phyloP scores from a whole-genome alignment of 1,140 invertebrate genomes.

The Scylla paramamosain region DNA sequence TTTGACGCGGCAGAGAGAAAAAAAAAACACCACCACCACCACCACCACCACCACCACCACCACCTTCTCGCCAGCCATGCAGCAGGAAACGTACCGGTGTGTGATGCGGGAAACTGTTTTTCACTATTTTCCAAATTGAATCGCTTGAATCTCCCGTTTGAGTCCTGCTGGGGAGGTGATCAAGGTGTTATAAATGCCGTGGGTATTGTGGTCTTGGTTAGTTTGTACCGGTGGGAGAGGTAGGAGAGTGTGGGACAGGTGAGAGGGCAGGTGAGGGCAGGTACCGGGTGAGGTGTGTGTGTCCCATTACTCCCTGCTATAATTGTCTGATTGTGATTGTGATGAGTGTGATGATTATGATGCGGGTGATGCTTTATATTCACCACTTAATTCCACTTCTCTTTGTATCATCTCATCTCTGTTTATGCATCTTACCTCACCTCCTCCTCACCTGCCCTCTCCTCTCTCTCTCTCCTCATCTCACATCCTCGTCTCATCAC shows the following conservation, averaged over 20 bases:
- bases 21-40: neutral
- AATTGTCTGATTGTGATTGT: neutral
- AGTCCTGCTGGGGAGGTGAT: too few species aligned
- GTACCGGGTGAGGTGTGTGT: too few species aligned
- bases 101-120: neutral
- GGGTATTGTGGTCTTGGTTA: too few species aligned
- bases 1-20: neutral
- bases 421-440: neutral
- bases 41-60: too few species aligned
- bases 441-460: neutral
- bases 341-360: too few species aligned
- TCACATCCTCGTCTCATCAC: neutral
- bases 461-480: neutral
- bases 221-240: too few species aligned
- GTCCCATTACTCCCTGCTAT: too few species aligned
- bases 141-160: too few species aligned
- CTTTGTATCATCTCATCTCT: neutral
- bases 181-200: too few species aligned
- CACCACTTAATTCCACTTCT: neutral
- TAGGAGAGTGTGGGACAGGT: too few species aligned
- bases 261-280: too few species aligned
- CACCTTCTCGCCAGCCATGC: neutral
- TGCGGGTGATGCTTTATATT: too few species aligned
- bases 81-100: neutral
- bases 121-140: neutral